Evolutionary conservation across 2,797 vertebrate species (phyloP), one percentile per base, ranked within the genome.

Genomic region (Cuculus canorus): DNA sequence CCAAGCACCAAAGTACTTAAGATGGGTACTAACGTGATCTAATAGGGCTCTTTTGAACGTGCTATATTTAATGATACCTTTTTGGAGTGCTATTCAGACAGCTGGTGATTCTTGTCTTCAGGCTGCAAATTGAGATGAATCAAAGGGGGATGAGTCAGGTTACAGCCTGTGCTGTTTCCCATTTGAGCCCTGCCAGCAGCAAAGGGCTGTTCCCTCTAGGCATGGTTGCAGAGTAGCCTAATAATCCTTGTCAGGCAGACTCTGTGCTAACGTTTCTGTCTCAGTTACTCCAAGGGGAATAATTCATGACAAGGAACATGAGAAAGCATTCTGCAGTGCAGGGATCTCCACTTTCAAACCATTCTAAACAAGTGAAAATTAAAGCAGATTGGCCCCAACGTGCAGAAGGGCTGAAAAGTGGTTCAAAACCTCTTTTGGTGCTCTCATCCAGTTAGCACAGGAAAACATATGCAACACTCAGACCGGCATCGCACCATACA

Each of bases 231-330:
- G 54, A 19, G 2, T 3, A 8, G 7, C 27, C 65, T 23, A 22
- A 70, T 1, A 48, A 37, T 10, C 73, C 66, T 59, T 50, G 43
- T 32, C 83, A 82, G 69, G 86, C 70, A 71, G 71, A 14, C 53
- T 32, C 11, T 11, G 37, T 22, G 19, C 35, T 82, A 37, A 41
- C 10, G 23, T 8, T 93, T 71, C 88, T 37, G 48, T 66, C 86
- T 93, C 75, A 11, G 48, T 90, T 92, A 48, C 84, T 77, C 68
- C 7, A 3, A 54, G 27, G 27, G 45, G 32, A 95, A 87, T 95
- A 94, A 96, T 91, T 95, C 57, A 93, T 77, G 83, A 64, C 43
- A 61, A 45, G 52, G 52, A 94, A 87, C 92, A 25, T 43, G 53
- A 94, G 88, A 80, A 88, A 25, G 52, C 10, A 8, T 71, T 43